These are phyloP conservation scores for Coccyzus lansbergi DNA, from an alignment of 2,797 vertebrate species.

Conservation along the genomic window DNA sequence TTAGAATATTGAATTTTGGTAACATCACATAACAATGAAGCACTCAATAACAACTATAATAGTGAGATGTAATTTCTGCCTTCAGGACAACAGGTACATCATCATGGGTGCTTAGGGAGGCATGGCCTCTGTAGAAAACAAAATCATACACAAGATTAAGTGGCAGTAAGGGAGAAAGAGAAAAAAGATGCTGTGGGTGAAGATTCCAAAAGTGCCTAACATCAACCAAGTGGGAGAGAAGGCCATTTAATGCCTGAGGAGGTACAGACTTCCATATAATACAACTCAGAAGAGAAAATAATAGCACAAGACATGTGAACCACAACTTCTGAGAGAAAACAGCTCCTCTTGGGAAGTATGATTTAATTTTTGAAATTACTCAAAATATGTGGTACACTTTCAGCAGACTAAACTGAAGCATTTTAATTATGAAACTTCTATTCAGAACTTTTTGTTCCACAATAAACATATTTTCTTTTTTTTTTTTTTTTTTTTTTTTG, in stretches of 20 bases:
- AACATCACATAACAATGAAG: not conserved
- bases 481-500: not conserved
- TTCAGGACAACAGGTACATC: accelerated
- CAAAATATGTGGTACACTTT: not conserved
- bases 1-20: not conserved
- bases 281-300: not conserved
- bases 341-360: not conserved
- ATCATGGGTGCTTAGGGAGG: not conserved
- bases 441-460: not conserved
- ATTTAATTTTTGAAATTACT: not conserved
- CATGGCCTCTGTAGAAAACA: not conserved
- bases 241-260: not conserved
- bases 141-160: not conserved
- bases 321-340: not conserved
- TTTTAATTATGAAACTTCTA: not conserved
- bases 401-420: not conserved
- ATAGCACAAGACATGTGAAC: not conserved
- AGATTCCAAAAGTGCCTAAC: not conserved
- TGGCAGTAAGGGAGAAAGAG: not conserved
- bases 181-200: not conserved
- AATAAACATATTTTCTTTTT: not conserved
- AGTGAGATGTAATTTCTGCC: not conserved
- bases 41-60: not conserved
- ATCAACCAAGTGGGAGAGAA: not conserved
- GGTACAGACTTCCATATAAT: not conserved